Evolutionary conservation across 2,113 vertebrate genomes (phyloP).

Genomic region (Mustela lutreola): DNA sequence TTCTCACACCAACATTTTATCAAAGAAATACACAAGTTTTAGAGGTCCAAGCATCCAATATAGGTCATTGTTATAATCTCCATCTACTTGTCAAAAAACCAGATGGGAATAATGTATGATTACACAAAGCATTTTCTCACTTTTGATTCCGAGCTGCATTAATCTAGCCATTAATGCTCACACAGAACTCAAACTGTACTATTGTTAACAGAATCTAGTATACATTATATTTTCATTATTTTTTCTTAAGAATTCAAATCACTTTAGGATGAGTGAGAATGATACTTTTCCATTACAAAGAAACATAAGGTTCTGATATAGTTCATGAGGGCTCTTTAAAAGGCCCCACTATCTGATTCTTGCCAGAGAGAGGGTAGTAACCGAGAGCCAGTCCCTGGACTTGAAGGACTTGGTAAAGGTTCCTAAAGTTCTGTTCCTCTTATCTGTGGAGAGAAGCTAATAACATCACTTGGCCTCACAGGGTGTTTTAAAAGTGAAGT

Average conservation of each 20-base stretch:
- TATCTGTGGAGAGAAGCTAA: neutral
- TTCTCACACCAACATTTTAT: neutral
- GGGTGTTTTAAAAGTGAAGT: neutral
- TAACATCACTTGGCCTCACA: neutral
- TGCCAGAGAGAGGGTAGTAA: neutral
- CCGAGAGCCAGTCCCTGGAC: neutral
- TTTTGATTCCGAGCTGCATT: neutral
- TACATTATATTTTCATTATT: neutral
- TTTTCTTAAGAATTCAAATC: neutral
- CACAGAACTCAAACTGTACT: neutral
- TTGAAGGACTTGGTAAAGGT: neutral
- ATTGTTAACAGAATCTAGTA: neutral
- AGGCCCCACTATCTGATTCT: neutral
- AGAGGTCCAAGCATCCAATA: neutral
- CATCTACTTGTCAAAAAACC: neutral
- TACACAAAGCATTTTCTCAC: neutral
- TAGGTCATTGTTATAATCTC: neutral
- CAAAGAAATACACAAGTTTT: slow-evolving; percentile 18
- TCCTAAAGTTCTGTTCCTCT: neutral
- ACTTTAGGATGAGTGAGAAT: neutral
- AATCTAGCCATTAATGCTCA: neutral
- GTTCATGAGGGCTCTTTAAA: neutral
- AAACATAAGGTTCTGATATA: neutral
- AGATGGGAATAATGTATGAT: neutral
- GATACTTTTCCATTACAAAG: neutral